Base-by-base conservation (phyloP, 30 jellyfish, hydroid and myxozoan species). In the Hydractinia echinata region DNA sequence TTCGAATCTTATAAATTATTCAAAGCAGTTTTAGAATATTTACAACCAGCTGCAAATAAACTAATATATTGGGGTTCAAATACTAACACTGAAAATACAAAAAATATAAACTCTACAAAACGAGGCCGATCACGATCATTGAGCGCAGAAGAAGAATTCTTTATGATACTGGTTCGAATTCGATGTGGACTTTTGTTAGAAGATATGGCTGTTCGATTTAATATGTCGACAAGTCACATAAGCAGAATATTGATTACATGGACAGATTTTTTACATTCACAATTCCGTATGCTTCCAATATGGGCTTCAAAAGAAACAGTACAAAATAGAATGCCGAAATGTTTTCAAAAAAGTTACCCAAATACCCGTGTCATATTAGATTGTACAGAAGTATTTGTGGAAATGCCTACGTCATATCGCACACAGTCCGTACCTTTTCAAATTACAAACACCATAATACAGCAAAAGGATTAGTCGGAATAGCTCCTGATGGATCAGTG, bases 181-280 rank as follows among this genome's bases (percentile, higher is more conserved):
- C 64, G 96, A 62, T 68, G 72, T 51, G 94, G 94, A 5, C 94
- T 73, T 20, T 68, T 82, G 82, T 87, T 61, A 64, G 76, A 71
- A 79, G 87, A 86, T 70, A 66, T 80, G 44, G 44, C 44, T 30
- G 44, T 30, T 30, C 44, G 44, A 30, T 30, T 30, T 30, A 30
- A 30, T 30, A 73, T 80, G 15, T 80, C 88, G 19, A 55, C 60
- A 48, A 64, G 78, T 49, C 77, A 73, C 73, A 61, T 72, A n/a
- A 19, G 61, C 16, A 30, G 52, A 72, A 72, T 72, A 11, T 18
- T 72, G 7, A 53, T 72, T 30, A 30, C 44, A 30, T 30, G 44
- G 44, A 30, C 44, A 30, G 44, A 30, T 30, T 30, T 30, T 30
- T 30, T 30, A 30, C 44, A 30, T 30, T 30, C 44, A 30, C 44